Conservation (phyloP, 2,797 vertebrate species). For the Poliocrania exsul region DNA sequence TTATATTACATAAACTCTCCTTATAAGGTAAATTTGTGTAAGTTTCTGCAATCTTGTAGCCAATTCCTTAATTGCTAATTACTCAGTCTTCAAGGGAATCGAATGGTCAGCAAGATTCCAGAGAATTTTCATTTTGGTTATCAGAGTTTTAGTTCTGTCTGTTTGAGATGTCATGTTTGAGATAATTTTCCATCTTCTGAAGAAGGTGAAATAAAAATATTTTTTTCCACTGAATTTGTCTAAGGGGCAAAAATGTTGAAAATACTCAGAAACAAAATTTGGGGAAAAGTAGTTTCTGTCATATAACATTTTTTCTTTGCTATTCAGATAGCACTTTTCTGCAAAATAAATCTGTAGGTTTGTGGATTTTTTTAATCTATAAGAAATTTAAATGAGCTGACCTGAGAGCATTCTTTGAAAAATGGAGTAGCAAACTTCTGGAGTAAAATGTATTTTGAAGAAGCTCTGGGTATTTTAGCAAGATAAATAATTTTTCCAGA, state of each 20-base stretch:
- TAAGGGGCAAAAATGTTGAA: not conserved
- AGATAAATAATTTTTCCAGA: not conserved
- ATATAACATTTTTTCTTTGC: not conserved
- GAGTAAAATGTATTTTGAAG: not conserved
- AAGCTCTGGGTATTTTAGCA: not conserved
- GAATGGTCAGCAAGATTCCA: not conserved
- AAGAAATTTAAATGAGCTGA: not conserved
- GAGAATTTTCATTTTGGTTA: not conserved
- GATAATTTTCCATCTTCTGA: not conserved
- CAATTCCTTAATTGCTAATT: not conserved
- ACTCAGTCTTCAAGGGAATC: not conserved
- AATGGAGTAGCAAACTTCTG: not conserved
- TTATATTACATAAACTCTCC: not conserved
- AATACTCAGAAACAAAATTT: not conserved
- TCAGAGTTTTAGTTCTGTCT: not conserved
- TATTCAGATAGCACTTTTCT: not conserved
- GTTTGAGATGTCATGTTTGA: not conserved
- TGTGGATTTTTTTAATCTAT: not conserved
- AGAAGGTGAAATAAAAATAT: not conserved
- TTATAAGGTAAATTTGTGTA: not conserved
- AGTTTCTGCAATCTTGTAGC: not conserved
- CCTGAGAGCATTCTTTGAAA: not conserved
- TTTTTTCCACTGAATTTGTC: not conserved
- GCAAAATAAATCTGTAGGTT: not conserved
- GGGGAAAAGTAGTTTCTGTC: not conserved